Percentiles rank a stretch among this genome's conserved stretches.
These are phyloP conservation scores for Notarius quadriscutis DNA, from an alignment of 2,113 vertebrate genomes.

Conservation along the genomic window DNA sequence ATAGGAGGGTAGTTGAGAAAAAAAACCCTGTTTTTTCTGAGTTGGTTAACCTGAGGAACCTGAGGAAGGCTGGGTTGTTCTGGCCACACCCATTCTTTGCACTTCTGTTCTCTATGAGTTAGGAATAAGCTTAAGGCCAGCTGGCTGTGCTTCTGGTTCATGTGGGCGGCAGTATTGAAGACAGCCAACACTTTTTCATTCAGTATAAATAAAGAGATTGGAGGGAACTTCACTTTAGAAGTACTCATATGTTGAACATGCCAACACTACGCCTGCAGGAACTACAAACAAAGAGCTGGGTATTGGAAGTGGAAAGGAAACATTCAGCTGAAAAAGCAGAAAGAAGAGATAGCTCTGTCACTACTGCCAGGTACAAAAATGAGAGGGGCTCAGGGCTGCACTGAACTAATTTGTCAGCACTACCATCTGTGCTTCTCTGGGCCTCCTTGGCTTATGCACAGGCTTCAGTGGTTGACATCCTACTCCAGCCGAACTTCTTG, in stretches of 20 bases:
- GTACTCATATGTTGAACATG: constrained; percentile 19
- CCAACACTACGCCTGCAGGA: constrained; percentile 26
- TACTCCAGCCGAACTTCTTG: constrained; percentile 48
- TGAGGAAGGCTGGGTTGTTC: constrained; percentile 33
- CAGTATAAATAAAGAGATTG: constrained; percentile 51
- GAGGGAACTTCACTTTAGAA: constrained; percentile 20
- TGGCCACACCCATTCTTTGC: constrained; percentile 44
- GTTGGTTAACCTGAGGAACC: constrained; percentile 34
- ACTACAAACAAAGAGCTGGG: constrained; percentile 28
- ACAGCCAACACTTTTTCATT: constrained; percentile 50
- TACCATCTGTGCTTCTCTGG: constrained; percentile 65
- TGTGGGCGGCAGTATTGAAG: constrained; percentile 44
- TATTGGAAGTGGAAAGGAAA: constrained; percentile 37
- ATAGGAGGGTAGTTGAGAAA: not conserved
- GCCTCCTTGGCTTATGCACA: constrained; percentile 55
- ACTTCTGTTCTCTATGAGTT: constrained; percentile 41
- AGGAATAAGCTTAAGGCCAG: constrained; percentile 31
- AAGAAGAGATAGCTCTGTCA: constrained; percentile 39
- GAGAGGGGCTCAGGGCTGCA: constrained; percentile 37
- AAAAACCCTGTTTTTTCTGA: not conserved
- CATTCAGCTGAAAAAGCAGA: constrained; percentile 43
- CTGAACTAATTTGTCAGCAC: constrained; percentile 66
- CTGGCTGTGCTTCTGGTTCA: constrained; percentile 37
- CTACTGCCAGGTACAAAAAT: constrained; percentile 55
- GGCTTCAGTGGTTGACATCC: constrained; percentile 65